These are phyloP conservation scores for Sceloporus tristichus DNA, from an alignment of 2,113 vertebrate species.

Conservation along the genomic window DNA sequence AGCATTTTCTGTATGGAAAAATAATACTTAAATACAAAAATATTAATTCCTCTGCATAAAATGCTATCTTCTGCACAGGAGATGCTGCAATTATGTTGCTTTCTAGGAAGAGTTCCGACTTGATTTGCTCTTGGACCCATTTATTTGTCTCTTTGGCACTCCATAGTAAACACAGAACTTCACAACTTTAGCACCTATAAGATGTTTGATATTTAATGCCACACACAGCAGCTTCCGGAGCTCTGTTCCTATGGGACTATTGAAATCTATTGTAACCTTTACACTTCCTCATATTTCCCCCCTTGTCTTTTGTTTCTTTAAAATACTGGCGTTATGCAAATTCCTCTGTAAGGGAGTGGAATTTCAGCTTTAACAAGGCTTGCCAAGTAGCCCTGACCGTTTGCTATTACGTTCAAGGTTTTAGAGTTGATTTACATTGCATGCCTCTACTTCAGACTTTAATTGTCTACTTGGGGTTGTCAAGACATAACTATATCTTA, in stretches of 20 bases:
- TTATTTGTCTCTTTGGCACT: too few species aligned
- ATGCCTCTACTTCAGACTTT: slow-evolving; percentile 71
- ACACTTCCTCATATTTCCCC: too few species aligned
- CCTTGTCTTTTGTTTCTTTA: not conserved
- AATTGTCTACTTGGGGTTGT: slow-evolving; percentile 75
- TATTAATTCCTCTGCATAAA: too few species aligned
- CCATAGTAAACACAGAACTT: too few species aligned
- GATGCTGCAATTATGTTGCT: too few species aligned
- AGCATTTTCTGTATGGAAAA: too few species aligned
- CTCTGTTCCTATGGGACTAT: not conserved
- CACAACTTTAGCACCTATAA: not conserved
- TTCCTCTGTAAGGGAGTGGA: not conserved
- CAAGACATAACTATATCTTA: slow-evolving; percentile 75
- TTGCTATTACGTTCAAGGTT: slow-evolving; percentile 66
- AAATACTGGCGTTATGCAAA: slow-evolving; percentile 6
- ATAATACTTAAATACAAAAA: too few species aligned
- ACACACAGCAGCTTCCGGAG: not conserved
- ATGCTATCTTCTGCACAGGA: too few species aligned
- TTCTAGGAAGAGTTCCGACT: too few species aligned
- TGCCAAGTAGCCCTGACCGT: slow-evolving; percentile 42
- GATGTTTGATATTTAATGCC: not conserved
- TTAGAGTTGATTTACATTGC: slow-evolving; percentile 68
- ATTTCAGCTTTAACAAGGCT: slow-evolving; percentile 47
- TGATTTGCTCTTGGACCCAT: too few species aligned
- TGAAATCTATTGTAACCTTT: not conserved